Evolutionary conservation across 30 jellyfish, hydroid and myxozoan species (phyloP).

Genomic region (Sanderia malayensis): DNA sequence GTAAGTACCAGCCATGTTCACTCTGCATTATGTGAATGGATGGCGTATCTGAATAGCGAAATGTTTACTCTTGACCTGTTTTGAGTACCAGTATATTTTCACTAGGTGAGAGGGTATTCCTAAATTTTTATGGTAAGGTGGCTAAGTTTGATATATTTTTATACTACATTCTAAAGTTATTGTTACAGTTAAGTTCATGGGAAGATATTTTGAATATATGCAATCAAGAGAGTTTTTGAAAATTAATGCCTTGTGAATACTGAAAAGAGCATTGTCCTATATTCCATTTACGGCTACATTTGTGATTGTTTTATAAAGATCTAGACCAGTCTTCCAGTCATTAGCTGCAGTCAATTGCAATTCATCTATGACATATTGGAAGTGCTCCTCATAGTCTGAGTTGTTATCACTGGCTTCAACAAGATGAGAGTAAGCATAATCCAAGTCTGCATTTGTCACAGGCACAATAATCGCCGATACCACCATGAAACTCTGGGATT

Average conservation of each 20-base stretch:
- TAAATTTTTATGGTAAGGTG: neutral
- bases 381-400: constrained; percentile 10
- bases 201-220: neutral
- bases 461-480: constrained; percentile 9
- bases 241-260: neutral
- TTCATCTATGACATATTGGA: neutral
- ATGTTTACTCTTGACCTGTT: neutral
- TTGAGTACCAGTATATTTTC: neutral
- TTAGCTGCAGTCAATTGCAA: neutral
- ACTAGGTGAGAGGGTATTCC: neutral
- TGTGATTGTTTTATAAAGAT: neutral
- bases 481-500: neutral
- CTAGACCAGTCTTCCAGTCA: constrained; percentile 9
- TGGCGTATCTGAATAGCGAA: neutral
- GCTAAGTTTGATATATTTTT: neutral
- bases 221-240: neutral
- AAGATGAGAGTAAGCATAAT: neutral
- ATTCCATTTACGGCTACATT: neutral
- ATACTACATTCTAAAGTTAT: neutral
- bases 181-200: constrained; percentile 1
- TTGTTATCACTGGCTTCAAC: neutral
- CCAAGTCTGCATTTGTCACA: neutral
- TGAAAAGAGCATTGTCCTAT: constrained; percentile 5
- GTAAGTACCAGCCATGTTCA: neutral
- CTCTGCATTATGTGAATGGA: neutral